Conservation (phyloP, 2,888 invertebrate genomes). For the Caenorhabditis japonica region DNA sequence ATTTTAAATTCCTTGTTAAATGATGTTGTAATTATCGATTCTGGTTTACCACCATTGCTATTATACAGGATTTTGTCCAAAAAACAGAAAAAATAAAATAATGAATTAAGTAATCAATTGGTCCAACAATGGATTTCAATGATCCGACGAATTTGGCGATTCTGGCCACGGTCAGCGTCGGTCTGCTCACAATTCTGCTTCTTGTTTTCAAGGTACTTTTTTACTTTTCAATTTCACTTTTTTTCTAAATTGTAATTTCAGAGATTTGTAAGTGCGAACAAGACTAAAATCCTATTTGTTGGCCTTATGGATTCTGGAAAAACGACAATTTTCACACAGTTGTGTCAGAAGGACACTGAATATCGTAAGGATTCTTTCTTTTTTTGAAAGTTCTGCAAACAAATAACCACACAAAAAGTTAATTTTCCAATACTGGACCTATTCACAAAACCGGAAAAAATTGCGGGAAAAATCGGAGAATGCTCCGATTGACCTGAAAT, state of each 20-base stretch:
- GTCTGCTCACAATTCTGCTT: constrained; percentile 44
- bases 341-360: constrained; percentile 79
- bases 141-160: constrained; percentile 50
- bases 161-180: constrained; percentile 43
- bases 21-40: too few species aligned
- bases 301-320: constrained; percentile 93
- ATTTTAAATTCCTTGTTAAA: too few species aligned
- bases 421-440: too few species aligned
- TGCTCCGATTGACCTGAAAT: too few species aligned
- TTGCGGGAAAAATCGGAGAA: too few species aligned
- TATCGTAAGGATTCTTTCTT: constrained; percentile 20
- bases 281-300: constrained; percentile 83
- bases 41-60: neutral
- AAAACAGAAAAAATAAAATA: too few species aligned
- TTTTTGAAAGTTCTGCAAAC: neutral
- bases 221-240: neutral
- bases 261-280: constrained; percentile 33
- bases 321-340: constrained; percentile 87
- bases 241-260: too few species aligned
- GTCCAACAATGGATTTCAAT: constrained; percentile 33
- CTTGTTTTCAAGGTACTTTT: constrained; percentile 28
- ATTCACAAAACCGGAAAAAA: too few species aligned
- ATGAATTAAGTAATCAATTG: too few species aligned
- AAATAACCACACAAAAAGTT: too few species aligned
- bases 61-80: too few species aligned